These are phyloP conservation scores for Dicerorhinus sumatrensis DNA, from an alignment of 2,113 vertebrate genomes.

Conservation along the genomic window DNA sequence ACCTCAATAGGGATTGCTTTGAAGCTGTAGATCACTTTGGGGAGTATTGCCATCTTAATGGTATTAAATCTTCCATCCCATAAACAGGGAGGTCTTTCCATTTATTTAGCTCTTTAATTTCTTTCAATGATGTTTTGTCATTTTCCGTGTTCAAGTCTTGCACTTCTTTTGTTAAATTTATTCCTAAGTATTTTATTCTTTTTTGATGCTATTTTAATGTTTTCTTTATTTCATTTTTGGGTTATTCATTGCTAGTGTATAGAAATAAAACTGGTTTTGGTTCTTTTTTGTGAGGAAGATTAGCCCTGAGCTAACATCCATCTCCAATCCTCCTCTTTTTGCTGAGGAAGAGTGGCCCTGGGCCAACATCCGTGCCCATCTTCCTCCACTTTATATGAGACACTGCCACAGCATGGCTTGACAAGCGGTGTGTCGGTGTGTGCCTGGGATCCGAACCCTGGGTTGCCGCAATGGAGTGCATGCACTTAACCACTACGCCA, in stretches of 20 bases:
- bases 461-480: too few species aligned
- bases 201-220: background rate
- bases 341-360: too few species aligned
- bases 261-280: background rate
- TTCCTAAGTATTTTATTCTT: background rate
- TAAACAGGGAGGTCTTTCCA: background rate
- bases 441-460: too few species aligned
- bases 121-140: background rate
- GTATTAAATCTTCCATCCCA: background rate
- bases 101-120: slow-evolving; percentile 30
- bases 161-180: background rate
- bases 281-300: too few species aligned
- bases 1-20: background rate
- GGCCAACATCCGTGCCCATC: too few species aligned
- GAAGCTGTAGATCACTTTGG: background rate
- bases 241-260: background rate
- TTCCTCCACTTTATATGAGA: too few species aligned
- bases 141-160: background rate
- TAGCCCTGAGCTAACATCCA: too few species aligned
- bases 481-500: too few species aligned
- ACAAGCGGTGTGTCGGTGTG: too few species aligned
- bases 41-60: background rate
- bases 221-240: slow-evolving; percentile 1
- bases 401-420: too few species aligned
- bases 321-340: too few species aligned